Conservation (phyloP, 1,140 invertebrate genomes). For the Daktulosphaira vitifoliae region DNA sequence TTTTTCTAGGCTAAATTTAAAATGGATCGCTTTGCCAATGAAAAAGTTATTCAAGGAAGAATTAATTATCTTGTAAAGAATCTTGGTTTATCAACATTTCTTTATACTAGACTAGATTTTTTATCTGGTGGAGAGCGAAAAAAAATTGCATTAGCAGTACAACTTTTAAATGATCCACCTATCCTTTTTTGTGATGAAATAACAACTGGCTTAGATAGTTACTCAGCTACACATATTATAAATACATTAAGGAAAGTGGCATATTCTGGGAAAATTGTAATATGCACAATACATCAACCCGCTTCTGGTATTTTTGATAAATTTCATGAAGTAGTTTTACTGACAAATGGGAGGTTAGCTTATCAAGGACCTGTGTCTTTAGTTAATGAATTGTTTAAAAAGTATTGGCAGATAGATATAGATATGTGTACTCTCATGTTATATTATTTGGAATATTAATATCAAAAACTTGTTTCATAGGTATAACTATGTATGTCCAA, state of each 20-base stretch:
- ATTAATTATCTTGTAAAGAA: conserved; percentile 55
- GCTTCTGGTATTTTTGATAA: conserved; percentile 73
- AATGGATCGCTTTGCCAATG: conserved; percentile 25
- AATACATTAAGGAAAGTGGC: conserved; percentile 57
- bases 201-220: conserved; percentile 80
- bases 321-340: conserved; percentile 67
- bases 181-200: conserved; percentile 94
- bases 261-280: conserved; percentile 59
- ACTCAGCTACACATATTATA: conserved; percentile 63
- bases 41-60: conserved; percentile 39
- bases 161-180: conserved; percentile 84
- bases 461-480: background rate
- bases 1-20: conserved; percentile 33
- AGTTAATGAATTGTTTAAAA: conserved; percentile 54
- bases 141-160: conserved; percentile 72
- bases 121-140: conserved; percentile 82
- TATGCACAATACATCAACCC: conserved; percentile 81
- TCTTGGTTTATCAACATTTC: conserved; percentile 61
- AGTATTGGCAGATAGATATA: conserved; percentile 48
- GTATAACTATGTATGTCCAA: background rate
- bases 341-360: conserved; percentile 68
- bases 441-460: background rate
- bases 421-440: background rate
- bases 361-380: conserved; percentile 58
- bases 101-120: conserved; percentile 66